phyloP scores from a whole-genome alignment of 2,888 invertebrate genomes.

The Latrodectus elegans region DNA sequence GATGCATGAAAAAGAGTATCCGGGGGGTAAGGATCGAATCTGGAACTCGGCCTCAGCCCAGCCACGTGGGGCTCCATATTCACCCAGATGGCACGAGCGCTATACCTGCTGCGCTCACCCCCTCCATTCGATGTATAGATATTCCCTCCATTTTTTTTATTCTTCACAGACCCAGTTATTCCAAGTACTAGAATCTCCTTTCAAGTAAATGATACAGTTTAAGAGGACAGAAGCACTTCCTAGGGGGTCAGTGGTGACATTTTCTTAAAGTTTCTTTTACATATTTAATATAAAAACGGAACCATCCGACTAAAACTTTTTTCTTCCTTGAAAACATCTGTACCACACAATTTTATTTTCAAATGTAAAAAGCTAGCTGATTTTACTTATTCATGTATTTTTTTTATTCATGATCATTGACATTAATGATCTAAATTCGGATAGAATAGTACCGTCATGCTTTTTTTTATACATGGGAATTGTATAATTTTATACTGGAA shows the following conservation, averaged over 20 bases:
- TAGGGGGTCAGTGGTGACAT: conserved; percentile 1
- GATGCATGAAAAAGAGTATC: conserved; percentile 30
- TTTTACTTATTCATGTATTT: too few relatives aligned
- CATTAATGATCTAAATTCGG: too few relatives aligned
- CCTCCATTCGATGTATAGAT: conserved; percentile 30
- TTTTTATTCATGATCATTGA: too few relatives aligned
- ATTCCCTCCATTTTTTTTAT: conserved; percentile 16
- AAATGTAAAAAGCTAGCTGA: too few relatives aligned
- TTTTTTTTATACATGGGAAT: too few relatives aligned
- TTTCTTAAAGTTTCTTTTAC: too few relatives aligned
- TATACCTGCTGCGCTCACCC: conserved; percentile 58
- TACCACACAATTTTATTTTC: too few relatives aligned
- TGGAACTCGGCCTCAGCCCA: conserved; percentile 29
- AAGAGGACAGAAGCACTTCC: conserved; percentile 27
- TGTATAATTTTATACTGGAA: too few relatives aligned
- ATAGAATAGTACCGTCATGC: too few relatives aligned
- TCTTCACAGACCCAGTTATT: conserved; percentile 48
- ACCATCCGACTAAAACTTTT: too few relatives aligned
- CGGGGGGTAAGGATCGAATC: conserved; percentile 43
- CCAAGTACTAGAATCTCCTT: conserved; percentile 42
- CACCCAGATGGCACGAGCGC: conserved; percentile 55
- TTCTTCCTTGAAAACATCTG: too few relatives aligned
- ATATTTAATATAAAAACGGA: too few relatives aligned
- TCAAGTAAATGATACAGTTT: conserved; percentile 35
- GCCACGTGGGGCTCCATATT: conserved; percentile 53